Evolutionary conservation across 1,140 invertebrate genomes (phyloP), one percentile per base, ranked within the genome.

Genomic region (Drosophila rhopaloa): DNA sequence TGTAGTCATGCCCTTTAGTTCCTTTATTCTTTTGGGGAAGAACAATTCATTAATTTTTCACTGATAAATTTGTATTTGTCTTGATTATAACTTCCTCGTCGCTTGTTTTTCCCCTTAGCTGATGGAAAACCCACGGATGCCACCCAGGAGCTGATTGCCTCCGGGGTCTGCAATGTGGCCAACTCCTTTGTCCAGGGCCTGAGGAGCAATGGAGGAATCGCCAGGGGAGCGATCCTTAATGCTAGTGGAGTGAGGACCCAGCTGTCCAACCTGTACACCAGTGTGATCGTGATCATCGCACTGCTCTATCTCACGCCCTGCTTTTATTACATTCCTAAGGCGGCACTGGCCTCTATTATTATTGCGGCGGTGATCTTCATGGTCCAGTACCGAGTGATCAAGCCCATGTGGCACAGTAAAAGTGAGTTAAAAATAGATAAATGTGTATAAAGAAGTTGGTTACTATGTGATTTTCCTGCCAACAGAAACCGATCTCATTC

Each of bases 121-220:
- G 95, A 96, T 84, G 96, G 96, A n/a, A 95, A 96, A 76, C 94
- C 96, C 46, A 95, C 97, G 7, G 97, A 98, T 92, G 96, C 96
- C 5, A 97, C 96, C 10, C 97, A 97, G 92, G 97, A 98, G 93
- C 94, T 98, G 79, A 94, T 97, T 70, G 96, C 97, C 1, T 94
- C 97, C 40, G 97, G 97, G 38, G 79, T 96, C 6, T 95, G 95
- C 63, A 98, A 98, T 92, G 94, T 99, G 59, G 95, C 96, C 37
- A 98, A 97, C 91, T 97, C 97, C 1, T 98, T 99, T 93, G 95
- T 98, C 65, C 96, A 96, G 93, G 93, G 96, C 0, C 97, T 96
- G 91, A 98, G 98, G 13, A 95, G 97, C 5, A 97, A 97, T 35
- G 98, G 97, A 40, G 97, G 96, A 38, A 94, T 98, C 35, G 96